Percentiles rank a stretch among this genome's conserved stretches.
These are phyloP conservation scores for Scarus forsteni DNA, from an alignment of 2,797 vertebrate species.

Conservation along the genomic window DNA sequence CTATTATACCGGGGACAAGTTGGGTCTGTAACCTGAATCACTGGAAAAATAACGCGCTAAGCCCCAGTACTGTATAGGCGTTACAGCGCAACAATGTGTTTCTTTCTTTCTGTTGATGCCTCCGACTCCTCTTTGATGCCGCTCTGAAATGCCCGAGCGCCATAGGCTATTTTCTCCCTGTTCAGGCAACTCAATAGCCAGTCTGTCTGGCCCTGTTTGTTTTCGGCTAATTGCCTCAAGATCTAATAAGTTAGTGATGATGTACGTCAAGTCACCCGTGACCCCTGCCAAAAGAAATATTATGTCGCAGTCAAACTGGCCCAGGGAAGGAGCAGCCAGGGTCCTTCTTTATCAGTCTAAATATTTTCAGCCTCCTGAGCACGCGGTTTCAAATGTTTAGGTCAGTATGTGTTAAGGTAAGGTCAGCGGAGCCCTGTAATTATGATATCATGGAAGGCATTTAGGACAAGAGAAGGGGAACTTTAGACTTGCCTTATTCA, in stretches of 20 bases:
- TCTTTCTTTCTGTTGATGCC: slow-evolving; percentile 92
- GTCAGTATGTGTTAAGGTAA: slow-evolving; percentile 78
- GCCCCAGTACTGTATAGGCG: slow-evolving; percentile 89
- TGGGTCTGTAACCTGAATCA: slow-evolving; percentile 93
- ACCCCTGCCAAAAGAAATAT: slow-evolving; percentile 95
- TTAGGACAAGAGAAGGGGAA: slow-evolving; percentile 70
- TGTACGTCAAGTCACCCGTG: slow-evolving; percentile 89
- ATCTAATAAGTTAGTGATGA: slow-evolving; percentile 99
- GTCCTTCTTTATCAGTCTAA: slow-evolving; percentile 81
- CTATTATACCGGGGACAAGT: slow-evolving; percentile 84
- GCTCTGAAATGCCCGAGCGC: slow-evolving; percentile 90
- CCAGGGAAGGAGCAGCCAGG: slow-evolving; percentile 69
- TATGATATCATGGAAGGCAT: slow-evolving; percentile 82
- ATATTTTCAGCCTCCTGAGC: slow-evolving; percentile 78
- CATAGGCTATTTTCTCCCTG: slow-evolving; percentile 92
- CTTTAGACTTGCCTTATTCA: slow-evolving; percentile 38
- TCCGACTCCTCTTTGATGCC: slow-evolving; percentile 90
- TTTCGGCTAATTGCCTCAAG: slow-evolving; percentile 98
- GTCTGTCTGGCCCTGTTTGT: slow-evolving; percentile 97
- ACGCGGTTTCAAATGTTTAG: slow-evolving; percentile 84
- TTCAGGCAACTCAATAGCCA: slow-evolving; percentile 85
- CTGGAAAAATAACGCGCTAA: slow-evolving; percentile 87
- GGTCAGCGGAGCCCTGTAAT: slow-evolving; percentile 83
- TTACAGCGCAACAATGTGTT: slow-evolving; percentile 91
- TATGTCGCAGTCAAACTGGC: slow-evolving; percentile 84